phyloP scores from a whole-genome alignment of 92 coral and sea anemone species.

The Zoanthus sansibaricus region DNA sequence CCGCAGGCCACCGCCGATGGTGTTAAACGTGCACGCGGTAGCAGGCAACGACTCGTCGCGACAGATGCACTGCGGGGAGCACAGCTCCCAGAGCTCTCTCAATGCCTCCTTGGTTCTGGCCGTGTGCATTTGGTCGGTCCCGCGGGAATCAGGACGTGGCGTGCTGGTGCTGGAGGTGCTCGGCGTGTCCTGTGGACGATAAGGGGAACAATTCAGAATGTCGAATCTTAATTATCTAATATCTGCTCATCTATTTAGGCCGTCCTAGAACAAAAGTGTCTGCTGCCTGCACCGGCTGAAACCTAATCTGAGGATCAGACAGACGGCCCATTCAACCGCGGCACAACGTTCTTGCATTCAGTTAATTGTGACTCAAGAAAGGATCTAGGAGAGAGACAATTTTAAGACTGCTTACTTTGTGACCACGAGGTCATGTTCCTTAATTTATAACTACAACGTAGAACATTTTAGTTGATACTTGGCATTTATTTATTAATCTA shows the following conservation, averaged over 20 bases:
- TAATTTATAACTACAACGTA: no score
- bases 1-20: not conserved
- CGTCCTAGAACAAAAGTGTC: no score
- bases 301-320: no score
- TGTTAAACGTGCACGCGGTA: not conserved
- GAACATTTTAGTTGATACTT: no score
- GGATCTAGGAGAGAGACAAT: not conserved
- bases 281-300: no score
- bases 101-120: conserved; percentile 1
- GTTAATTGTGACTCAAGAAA: not conserved
- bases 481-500: no score
- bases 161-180: not conserved
- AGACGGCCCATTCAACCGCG: not conserved
- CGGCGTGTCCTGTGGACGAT: not conserved
- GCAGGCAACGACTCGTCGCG: not conserved
- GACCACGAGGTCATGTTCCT: not conserved
- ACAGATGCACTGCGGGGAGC: conserved; percentile 7
- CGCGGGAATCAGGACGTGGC: not conserved
- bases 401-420: not conserved
- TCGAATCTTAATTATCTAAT: not conserved
- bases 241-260: not conserved
- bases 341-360: not conserved
- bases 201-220: conserved; percentile 6
- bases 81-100: conserved; percentile 20
- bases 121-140: not conserved